Conservation (phyloP, 2,797 vertebrate genomes). For the Tragopan temminckii region DNA sequence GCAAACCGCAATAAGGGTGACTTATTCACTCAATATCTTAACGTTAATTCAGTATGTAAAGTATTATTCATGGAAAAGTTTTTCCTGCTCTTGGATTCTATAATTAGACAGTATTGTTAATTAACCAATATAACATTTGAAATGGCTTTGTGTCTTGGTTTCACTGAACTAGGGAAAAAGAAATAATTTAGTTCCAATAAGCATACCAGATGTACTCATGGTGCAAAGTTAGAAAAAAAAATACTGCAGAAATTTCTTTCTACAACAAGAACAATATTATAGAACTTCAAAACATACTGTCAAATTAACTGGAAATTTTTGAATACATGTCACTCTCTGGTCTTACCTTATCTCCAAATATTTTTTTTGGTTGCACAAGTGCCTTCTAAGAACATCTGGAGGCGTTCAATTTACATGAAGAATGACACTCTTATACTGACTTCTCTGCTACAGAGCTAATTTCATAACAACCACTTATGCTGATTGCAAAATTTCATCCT, state of each 20-base stretch:
- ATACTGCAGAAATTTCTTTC: background rate
- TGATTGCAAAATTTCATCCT: background rate
- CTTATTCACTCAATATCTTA: conserved; percentile 12
- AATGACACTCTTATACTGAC: background rate
- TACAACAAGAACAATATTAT: background rate
- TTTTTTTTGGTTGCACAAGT: background rate
- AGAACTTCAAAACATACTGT: background rate
- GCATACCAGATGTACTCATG: background rate
- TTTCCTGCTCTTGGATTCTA: background rate
- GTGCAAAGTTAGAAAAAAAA: background rate
- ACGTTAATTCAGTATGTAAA: conserved; percentile 17
- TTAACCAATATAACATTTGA: background rate
- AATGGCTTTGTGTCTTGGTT: conserved; percentile 5
- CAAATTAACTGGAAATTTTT: background rate
- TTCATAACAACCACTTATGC: background rate
- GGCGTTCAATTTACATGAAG: background rate
- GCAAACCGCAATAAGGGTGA: conserved; percentile 42
- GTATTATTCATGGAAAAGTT: conserved; percentile 3
- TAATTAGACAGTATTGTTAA: background rate
- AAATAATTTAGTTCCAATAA: background rate
- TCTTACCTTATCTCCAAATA: background rate
- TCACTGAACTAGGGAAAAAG: background rate
- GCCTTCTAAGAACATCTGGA: background rate
- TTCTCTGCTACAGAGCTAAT: background rate
- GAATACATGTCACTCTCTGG: background rate